Evolutionary conservation across 2,888 invertebrate species (phyloP), one percentile per base, ranked within the genome.

Genomic region (Caenorhabditis zanzibari): DNA sequence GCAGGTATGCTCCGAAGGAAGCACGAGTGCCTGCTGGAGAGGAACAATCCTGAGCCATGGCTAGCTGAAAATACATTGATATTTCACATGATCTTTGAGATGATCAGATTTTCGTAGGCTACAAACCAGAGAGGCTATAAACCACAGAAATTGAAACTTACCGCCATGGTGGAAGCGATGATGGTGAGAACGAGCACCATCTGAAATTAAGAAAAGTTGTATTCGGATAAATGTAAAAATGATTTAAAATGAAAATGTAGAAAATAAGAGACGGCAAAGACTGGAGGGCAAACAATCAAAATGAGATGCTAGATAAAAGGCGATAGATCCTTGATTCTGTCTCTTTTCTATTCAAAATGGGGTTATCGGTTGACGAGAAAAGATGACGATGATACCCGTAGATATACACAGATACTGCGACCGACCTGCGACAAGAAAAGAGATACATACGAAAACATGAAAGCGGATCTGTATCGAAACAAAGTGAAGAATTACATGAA

Each of bases 1-100:
- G 85, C 69, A 92, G 86, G 84, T 90, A 92, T 19, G 73, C 79
- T 24, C 91, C 90, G 71, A 92, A 90, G 10, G 87, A 74, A 44
- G 86, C 85, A 26, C 86, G 82, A 4, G 88, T 88, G 38, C 83
- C 88, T 41, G 83, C 81, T 14, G 86, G 84, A 14, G 86, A 66
- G 5, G 86, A 85, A 73, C 89, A 89, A 56, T 88, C 88, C 79
- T 89, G 89, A 9, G 86, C 86, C 38, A 64, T 32, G 64, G 72
- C 85, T 26, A 82, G n/a, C 76, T 81, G 81, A n/a, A 77, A 59
- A 2, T 22, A 9, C 19, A 44, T 16, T 32, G 19, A 47, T 35
- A 7, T 59, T 52, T 22, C 6, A 22, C 32, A 26, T 12, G 44
- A 59, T 44, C 6, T 32, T 28, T 44, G 41, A 28, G 26, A 24